Base-by-base conservation (phyloP, 2,113 vertebrate species). In the Corydoras maculifer region DNA sequence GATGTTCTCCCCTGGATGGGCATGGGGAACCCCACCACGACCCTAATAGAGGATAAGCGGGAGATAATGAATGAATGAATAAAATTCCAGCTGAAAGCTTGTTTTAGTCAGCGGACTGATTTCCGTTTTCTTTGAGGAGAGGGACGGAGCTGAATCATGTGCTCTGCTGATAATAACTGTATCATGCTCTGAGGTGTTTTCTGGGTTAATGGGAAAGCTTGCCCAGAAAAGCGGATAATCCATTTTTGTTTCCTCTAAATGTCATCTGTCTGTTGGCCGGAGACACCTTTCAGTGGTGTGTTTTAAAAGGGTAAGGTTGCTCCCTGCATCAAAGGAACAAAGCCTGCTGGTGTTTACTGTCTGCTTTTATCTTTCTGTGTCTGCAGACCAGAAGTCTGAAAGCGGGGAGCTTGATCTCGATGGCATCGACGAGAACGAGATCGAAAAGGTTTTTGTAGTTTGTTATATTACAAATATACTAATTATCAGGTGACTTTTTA, bases 341-440 rank as follows among this genome's bases (percentile, higher is more conserved):
- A 54, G 65, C 18, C 25, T 48, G 32, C 31, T 32, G 11, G 18
- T 75, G 48, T 43, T 60, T 29, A 18, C 18, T 25, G 18, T 25
- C 18, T 25, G 18, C 18, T 25, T 1, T 25, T 25, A 2, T 25
- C 18, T 25, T 25, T 25, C 18, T 25, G 18, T 43, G 73, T 60
- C 75, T 78, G 6, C 69, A 92, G 94, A 85, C n/a, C 91, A 89
- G 10, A 78, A 81, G 31, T 80, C 82, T 0, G 91, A 90, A 58
- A 89, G 91, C 0, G 95, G 94, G 0, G 94, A 96, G 62, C 82
- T 99, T 78, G 93, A 99, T 80, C 90, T 99, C 82, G 92, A 93
- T 1, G 97, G 93, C 30, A 99, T 99, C 0, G 94, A 98, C 0
- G 97, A 99, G 83, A 87, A 84, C 32, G 96, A 98, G 85, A 98